A percentile compares a stretch with the other conserved stretches of the same genome.
Conservation (phyloP, 2,888 invertebrate genomes). For the Aphodius sticticus region DNA sequence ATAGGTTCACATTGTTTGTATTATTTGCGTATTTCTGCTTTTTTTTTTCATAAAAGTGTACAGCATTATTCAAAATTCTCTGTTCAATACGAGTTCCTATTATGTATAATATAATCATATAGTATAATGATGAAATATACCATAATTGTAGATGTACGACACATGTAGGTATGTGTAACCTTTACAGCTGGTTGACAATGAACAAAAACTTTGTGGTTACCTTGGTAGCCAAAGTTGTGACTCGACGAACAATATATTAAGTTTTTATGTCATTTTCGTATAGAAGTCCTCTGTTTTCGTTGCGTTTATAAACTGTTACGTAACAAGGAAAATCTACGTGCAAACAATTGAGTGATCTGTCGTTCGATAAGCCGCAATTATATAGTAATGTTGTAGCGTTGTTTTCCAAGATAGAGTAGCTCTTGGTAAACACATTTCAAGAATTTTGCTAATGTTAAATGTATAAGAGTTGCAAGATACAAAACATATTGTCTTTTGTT, state of each 20-base stretch:
- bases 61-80: no score
- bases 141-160: background rate
- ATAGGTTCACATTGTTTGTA: no score
- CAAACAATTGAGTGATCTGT: background rate
- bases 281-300: background rate
- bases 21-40: background rate
- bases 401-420: background rate
- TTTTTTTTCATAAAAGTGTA: background rate
- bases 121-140: background rate
- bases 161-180: background rate
- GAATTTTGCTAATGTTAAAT: no score
- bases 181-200: constrained; percentile 4
- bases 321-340: background rate
- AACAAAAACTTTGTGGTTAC: background rate
- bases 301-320: background rate
- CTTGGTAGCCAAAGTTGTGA: background rate
- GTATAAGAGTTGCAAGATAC: no score
- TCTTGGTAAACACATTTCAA: background rate
- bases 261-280: background rate
- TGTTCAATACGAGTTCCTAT: background rate
- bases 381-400: background rate
- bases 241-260: background rate
- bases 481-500: no score
- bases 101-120: background rate
- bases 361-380: background rate